Percentiles rank a stretch among this genome's conserved stretches.
phyloP scores from a whole-genome alignment of 2,113 vertebrate species.

The Eurystomus gularis region DNA sequence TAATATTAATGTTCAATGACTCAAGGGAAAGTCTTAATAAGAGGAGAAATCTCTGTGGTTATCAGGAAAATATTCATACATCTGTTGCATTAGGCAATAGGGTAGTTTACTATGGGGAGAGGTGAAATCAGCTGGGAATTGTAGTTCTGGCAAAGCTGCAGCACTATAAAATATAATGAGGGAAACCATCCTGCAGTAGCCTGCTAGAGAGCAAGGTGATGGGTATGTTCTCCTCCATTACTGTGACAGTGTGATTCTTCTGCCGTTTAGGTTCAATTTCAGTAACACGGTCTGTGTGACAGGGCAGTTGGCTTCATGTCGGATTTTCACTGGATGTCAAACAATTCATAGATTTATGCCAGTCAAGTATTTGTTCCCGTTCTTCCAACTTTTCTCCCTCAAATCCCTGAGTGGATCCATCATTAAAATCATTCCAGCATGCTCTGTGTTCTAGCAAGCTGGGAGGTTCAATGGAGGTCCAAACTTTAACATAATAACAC shows the following conservation, averaged over 20 bases:
- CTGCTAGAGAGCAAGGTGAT: background rate
- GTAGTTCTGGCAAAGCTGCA: background rate
- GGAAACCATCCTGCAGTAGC: background rate
- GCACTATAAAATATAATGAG: background rate
- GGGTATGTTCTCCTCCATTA: background rate
- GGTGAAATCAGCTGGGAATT: slow-evolving; percentile 20
- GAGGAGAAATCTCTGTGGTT: slow-evolving; percentile 20
- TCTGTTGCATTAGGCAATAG: background rate
- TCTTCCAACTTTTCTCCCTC: background rate
- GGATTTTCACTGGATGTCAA: background rate
- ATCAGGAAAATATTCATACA: background rate
- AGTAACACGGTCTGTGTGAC: background rate
- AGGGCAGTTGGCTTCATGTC: background rate
- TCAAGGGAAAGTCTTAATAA: slow-evolving; percentile 12
- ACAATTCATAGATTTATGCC: slow-evolving; percentile 4
- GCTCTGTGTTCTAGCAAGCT: background rate
- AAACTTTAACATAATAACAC: background rate
- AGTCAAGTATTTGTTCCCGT: background rate
- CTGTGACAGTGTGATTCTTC: background rate
- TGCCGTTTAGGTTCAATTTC: background rate
- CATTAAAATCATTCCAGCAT: background rate
- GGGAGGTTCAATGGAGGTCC: background rate
- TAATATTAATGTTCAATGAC: slow-evolving; percentile 38
- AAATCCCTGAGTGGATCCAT: background rate
- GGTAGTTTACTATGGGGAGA: background rate